Conservation (phyloP, 2,888 invertebrate species). For the Lasioglossum malachurum region DNA sequence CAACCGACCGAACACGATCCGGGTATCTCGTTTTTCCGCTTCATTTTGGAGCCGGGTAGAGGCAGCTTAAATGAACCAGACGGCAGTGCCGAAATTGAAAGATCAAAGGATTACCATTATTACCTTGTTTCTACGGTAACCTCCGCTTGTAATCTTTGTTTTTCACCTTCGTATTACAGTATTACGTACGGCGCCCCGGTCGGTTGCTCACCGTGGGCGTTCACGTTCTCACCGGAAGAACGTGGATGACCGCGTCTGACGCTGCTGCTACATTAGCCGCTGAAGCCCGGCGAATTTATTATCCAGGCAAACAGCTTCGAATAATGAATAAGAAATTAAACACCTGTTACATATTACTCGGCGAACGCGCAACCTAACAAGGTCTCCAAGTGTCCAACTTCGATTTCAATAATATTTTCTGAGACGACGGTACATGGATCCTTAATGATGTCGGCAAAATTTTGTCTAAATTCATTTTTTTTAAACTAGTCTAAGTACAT, state of each 20-base stretch:
- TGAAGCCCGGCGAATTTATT: neutral
- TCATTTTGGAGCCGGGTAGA: constrained; percentile 27
- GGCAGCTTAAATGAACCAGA: constrained; percentile 43
- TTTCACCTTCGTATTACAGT: constrained; percentile 39
- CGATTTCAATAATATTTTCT: no score
- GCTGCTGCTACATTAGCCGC: neutral
- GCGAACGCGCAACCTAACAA: neutral
- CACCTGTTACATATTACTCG: neutral
- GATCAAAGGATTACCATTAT: constrained; percentile 77
- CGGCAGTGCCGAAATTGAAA: constrained; percentile 76
- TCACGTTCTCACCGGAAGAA: neutral
- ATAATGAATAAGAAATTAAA: neutral
- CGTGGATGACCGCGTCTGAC: neutral
- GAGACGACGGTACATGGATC: no score
- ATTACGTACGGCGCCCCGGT: neutral
- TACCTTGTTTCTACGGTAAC: constrained; percentile 54
- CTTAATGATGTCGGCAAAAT: no score
- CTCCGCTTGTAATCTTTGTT: constrained; percentile 40
- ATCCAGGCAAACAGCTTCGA: neutral
- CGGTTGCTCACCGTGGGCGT: neutral
- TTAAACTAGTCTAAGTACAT: no score
- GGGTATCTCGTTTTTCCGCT: constrained; percentile 34
- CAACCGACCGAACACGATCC: constrained; percentile 19
- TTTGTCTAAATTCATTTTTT: no score
- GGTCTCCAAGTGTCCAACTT: no score